Conservation (phyloP, 2,888 invertebrate species). For the Cephus nigrinus region DNA sequence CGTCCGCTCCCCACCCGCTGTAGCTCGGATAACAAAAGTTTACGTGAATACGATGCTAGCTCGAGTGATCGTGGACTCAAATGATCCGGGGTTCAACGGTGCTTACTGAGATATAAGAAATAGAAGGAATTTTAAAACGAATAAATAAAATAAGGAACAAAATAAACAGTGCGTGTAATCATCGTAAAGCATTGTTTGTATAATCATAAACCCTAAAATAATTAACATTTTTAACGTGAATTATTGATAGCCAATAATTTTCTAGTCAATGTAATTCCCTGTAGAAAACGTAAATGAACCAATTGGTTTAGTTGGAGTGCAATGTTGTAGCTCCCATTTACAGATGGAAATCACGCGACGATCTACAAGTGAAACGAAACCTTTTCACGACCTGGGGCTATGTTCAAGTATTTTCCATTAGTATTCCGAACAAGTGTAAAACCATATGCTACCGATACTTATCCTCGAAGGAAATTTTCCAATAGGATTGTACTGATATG, state of each 20-base stretch:
- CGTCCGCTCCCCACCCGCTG: too few species aligned
- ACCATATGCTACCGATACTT: too few species aligned
- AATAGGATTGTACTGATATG: too few species aligned
- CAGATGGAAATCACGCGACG: neutral
- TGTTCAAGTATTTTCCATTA: neutral
- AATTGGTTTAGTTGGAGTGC: neutral
- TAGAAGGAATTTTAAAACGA: neutral
- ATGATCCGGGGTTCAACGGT: too few species aligned
- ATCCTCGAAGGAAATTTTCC: too few species aligned
- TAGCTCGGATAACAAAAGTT: too few species aligned
- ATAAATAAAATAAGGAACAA: neutral
- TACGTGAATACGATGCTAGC: too few species aligned
- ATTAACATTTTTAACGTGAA: neutral
- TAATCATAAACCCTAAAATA: neutral
- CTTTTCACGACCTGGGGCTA: neutral
- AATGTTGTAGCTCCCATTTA: neutral
- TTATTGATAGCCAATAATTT: neutral
- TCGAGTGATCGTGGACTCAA: too few species aligned
- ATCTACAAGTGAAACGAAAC: neutral
- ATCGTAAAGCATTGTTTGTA: neutral
- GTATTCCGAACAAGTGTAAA: too few species aligned
- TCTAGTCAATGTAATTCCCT: neutral
- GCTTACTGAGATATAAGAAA: neutral
- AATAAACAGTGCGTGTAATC: too few species aligned
- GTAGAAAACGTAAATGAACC: neutral